These are phyloP conservation scores for Cephus sareptanus DNA, from an alignment of 2,888 invertebrate species.

Conservation along the genomic window DNA sequence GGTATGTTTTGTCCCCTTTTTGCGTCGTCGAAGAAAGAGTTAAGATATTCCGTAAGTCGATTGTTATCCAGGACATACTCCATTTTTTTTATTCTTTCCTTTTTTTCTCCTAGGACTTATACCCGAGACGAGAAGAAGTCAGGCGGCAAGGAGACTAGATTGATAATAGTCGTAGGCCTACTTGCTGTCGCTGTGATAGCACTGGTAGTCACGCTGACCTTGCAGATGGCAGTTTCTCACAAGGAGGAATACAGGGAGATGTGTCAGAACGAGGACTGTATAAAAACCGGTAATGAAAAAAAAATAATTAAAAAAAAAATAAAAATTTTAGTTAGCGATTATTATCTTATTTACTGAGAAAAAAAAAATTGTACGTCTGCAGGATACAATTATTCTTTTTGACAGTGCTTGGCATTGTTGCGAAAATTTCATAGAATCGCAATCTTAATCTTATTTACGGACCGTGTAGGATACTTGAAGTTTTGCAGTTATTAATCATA, in stretches of 20 bases:
- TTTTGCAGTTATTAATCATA: too few species aligned
- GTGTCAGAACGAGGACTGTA: constrained; percentile 74
- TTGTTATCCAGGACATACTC: not conserved
- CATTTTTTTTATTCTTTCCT: constrained; percentile 8
- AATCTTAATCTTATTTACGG: not conserved
- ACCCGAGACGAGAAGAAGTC: constrained; percentile 50
- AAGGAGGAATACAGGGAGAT: constrained; percentile 57
- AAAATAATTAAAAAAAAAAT: too few species aligned
- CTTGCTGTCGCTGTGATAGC: constrained; percentile 58
- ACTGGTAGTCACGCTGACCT: constrained; percentile 53
- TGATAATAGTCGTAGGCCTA: constrained; percentile 57
- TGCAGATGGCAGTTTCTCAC: constrained; percentile 55
- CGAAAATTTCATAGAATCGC: not conserved
- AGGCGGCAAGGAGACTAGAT: constrained; percentile 49
- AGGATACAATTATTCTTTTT: not conserved
- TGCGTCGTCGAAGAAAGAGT: not conserved
- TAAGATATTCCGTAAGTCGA: not conserved
- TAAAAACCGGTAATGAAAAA: constrained; percentile 70
- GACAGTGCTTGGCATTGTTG: not conserved
- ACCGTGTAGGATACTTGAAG: not conserved
- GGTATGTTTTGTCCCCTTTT: constrained; percentile 37
- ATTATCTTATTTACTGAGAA: too few species aligned
- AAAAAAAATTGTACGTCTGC: too few species aligned
- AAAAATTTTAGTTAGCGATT: not conserved
- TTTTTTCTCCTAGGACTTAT: constrained; percentile 13